Evolutionary conservation across 2,888 invertebrate species (phyloP).

Genomic region (Brenthis ino): DNA sequence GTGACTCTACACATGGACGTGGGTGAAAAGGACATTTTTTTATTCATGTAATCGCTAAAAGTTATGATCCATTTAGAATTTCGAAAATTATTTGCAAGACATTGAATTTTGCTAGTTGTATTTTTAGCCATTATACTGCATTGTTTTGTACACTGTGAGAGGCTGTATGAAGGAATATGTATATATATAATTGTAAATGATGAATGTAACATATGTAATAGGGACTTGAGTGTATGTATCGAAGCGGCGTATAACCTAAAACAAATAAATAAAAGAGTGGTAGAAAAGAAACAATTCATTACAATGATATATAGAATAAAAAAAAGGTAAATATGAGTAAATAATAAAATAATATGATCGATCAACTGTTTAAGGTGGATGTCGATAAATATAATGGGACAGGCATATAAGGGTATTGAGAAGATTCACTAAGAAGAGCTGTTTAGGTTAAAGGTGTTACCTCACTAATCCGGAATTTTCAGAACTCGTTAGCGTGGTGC

Average conservation of each 20-base stretch:
- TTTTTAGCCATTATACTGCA: conserved; percentile 52
- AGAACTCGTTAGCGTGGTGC: conserved; percentile 76
- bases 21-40: conserved; percentile 73
- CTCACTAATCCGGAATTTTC: conserved; percentile 82
- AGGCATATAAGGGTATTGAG: background rate
- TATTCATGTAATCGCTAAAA: conserved; percentile 73
- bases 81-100: conserved; percentile 51
- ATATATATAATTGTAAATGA: conserved; percentile 60
- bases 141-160: conserved; percentile 58
- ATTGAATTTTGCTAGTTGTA: conserved; percentile 52
- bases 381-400: background rate
- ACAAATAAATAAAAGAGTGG: conserved; percentile 59
- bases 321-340: background rate
- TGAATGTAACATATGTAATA: conserved; percentile 60
- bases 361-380: background rate
- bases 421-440: background rate
- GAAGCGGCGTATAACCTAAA: conserved; percentile 79
- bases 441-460: conserved; percentile 50
- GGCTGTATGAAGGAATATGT: conserved; percentile 54
- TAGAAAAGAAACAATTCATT: conserved; percentile 6
- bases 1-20: conserved; percentile 75
- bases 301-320: background rate
- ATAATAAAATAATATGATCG: background rate
- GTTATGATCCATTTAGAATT: conserved; percentile 64
- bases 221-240: conserved; percentile 59